phyloP scores from a whole-genome alignment of 2,797 vertebrate genomes.

The Telmatherina bonti region DNA sequence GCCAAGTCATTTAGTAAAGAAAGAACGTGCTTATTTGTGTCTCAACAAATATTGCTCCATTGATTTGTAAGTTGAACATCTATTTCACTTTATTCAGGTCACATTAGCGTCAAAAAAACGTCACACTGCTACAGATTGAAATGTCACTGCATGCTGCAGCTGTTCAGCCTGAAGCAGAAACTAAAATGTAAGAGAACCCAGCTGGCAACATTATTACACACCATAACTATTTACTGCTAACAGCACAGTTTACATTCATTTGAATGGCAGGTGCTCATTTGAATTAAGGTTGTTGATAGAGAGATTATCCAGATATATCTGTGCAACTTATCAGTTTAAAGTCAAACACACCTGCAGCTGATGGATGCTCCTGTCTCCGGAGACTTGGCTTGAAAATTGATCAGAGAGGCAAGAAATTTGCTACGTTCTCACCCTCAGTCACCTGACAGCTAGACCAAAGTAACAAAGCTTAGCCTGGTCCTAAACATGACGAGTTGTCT shows the following conservation, averaged over 20 bases:
- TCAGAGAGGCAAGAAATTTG: slow-evolving; percentile 14
- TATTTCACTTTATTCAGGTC: slow-evolving; percentile 8
- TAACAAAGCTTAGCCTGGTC: slow-evolving; percentile 4
- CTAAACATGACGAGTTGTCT: slow-evolving; percentile 2
- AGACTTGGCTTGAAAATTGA: slow-evolving; percentile 22
- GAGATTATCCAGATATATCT: neutral
- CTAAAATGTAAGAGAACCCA: slow-evolving; percentile 28
- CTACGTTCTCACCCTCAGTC: slow-evolving; percentile 19
- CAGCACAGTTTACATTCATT: slow-evolving; percentile 23
- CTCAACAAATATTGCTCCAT: neutral
- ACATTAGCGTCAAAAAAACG: slow-evolving; percentile 11
- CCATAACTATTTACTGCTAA: neutral
- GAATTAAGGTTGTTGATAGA: slow-evolving; percentile 26
- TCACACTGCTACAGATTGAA: slow-evolving; percentile 34
- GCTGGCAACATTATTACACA: slow-evolving; percentile 12
- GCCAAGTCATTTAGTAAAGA: neutral
- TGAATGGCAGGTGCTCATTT: slow-evolving; percentile 33
- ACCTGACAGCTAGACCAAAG: slow-evolving; percentile 12
- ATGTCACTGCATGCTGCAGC: slow-evolving; percentile 20
- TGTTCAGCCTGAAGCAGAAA: slow-evolving; percentile 33
- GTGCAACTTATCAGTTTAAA: slow-evolving; percentile 28
- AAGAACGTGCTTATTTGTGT: neutral
- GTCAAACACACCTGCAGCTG: slow-evolving; percentile 27
- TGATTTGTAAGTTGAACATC: slow-evolving; percentile 18
- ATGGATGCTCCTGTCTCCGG: slow-evolving; percentile 15